Evolutionary conservation across 2,113 vertebrate genomes (phyloP).

Genomic region (Hippocampus zosterae): DNA sequence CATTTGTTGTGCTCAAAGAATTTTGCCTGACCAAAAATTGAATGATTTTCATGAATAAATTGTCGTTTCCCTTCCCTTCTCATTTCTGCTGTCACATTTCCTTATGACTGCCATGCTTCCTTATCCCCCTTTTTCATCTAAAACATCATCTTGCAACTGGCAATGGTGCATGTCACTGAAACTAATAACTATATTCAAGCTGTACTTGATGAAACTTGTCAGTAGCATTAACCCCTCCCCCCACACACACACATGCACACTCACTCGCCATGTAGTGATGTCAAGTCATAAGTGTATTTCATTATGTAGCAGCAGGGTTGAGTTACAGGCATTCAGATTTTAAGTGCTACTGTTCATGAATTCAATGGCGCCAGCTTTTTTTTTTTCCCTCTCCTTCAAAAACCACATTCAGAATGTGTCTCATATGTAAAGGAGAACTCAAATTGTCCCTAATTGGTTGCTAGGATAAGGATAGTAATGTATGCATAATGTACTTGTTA

Average conservation of each 20-base stretch:
- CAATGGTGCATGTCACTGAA: conserved; percentile 3
- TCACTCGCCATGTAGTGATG: neutral
- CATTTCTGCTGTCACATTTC: neutral
- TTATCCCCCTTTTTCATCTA: neutral
- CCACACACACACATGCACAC: too few relatives aligned
- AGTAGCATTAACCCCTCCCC: neutral
- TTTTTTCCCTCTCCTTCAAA: neutral
- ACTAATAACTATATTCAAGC: neutral
- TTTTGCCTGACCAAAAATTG: neutral
- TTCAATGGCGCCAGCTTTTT: neutral
- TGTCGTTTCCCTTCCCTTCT: neutral
- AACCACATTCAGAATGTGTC: neutral
- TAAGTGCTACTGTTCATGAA: conserved; percentile 17
- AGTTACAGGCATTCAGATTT: conserved; percentile 6
- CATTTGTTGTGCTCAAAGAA: neutral
- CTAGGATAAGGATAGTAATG: neutral
- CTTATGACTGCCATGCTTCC: neutral
- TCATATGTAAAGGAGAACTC: neutral
- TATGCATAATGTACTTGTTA: neutral
- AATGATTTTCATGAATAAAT: neutral
- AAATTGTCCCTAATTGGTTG: neutral
- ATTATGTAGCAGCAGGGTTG: conserved; percentile 2
- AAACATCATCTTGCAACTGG: neutral
- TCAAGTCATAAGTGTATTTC: neutral
- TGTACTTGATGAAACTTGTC: neutral